Base-by-base conservation (phyloP, 92 coral and sea anemone species). In the Montipora capitata region DNA sequence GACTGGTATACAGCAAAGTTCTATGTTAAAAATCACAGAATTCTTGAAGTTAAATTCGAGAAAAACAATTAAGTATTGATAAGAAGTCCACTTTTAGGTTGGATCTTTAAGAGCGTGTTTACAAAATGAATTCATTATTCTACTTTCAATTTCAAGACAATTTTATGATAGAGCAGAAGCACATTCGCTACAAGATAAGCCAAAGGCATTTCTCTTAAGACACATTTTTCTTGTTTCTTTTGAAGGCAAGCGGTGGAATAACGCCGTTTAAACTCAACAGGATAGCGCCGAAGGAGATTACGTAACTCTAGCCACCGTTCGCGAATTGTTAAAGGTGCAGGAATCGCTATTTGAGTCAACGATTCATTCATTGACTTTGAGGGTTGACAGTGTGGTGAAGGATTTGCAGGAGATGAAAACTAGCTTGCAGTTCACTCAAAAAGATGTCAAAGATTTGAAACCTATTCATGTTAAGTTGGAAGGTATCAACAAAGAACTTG, bases 1-100 rank as follows among this genome's bases (percentile, higher is more conserved):
- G 3, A 66, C 72, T 66, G 72, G 40, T 66, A 66, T 66, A 66
- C 72, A 66, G 72, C 72, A 66, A 66, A 66, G 72, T 66, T 66
- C 72, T 66, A 15, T 66, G 72, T 66, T 66, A 66, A 12, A 66
- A 66, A 66, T 66, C 72, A 66, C 72, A 66, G 27, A 66, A 66
- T 0, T 66, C 72, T 4, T 66, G 42, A 66, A 66, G 72, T 66
- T 66, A 66, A 66, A 66, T 66, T 66, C 72, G 72, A 66, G 42
- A 66, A 66, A 66, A 66, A 66, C 42, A 66, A 66, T 15, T 66
- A 63, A 63, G 1, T 63, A 15, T 63, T 63, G 69, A 63, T 63
- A 63, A 63, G 15, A 63, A 63, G 71, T 66, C 71, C 71, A 18
- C 71, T 66, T 66, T 64, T 5, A 66, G 18, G 68, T 62, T 62